Base-by-base conservation (phyloP, 2,113 vertebrate species). In the Pteropus alecto region DNA sequence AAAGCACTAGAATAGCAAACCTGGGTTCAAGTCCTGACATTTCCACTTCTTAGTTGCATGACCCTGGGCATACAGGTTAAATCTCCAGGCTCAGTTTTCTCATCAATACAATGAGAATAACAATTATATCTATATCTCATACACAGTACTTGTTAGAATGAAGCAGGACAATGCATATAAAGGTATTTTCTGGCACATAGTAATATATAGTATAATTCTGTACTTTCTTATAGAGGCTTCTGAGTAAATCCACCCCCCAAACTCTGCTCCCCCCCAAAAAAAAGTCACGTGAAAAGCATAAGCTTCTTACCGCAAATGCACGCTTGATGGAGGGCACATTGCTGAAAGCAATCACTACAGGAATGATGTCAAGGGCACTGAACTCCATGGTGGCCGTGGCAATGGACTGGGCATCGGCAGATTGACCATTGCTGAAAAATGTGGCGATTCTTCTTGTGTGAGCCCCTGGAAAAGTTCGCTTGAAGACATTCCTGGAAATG, bases 401-500 rank as follows among this genome's bases (percentile, higher is more conserved):
- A 63, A 98, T 22, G 24, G 96, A 43, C 33, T 87, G 90, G 12
- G 60, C 16, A 51, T 98, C 96, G 0, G 78, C 1, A 0, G 97
- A 93, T 2, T 63, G 90, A 1, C 97, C 97, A 1, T 86, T 54
- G 65, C 97, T 98, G 81, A 99, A 98, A 83, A 98, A 88, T 0
- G 98, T 82, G 86, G 97, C 96, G 14, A 97, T 96, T 92, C 96
- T 98, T 71, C 97, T 96, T 3, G 98, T 56, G 61, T 94, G 96
- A 19, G 82, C 0, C 51, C 97, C 98, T 0, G 94, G 85, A 0
- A 97, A 94, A 6, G 84, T 97, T 38, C 98, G 93, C 65, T 98
- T 98, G 97, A 99, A 99, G 90, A 98, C 7, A 1, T 98, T 97
- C 76, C 96, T 97, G 67, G 98, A 89, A 35, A 98, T 35, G 2